A percentile compares a stretch with the other conserved stretches of the same genome.
Evolutionary conservation across 2,113 vertebrate genomes (phyloP).

Genomic region (Phyllostomus discolor): DNA sequence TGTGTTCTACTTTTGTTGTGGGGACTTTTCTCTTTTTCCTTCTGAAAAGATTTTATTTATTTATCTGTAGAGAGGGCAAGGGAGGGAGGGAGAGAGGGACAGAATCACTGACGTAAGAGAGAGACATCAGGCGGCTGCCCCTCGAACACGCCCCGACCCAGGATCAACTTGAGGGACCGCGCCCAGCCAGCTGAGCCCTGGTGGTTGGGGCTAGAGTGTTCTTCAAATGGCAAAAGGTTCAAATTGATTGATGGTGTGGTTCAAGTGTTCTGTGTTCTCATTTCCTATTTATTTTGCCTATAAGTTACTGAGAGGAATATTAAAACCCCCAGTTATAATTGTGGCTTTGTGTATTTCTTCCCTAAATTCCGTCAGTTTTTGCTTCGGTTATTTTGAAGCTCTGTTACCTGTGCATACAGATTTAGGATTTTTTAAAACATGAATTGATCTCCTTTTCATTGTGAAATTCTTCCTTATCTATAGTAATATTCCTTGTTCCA

Average conservation of each 20-base stretch:
- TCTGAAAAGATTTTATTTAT: too few species aligned
- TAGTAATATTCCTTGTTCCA: not conserved
- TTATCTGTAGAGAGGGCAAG: too few species aligned
- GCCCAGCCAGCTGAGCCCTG: too few species aligned
- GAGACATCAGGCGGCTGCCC: too few species aligned
- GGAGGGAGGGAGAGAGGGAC: too few species aligned
- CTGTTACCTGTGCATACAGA: not conserved
- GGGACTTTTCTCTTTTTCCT: not conserved
- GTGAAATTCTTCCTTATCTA: not conserved
- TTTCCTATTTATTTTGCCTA: not conserved
- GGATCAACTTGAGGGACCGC: too few species aligned
- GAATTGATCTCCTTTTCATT: not conserved
- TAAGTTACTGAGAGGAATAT: not conserved
- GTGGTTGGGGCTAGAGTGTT: too few species aligned
- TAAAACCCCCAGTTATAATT: not conserved
- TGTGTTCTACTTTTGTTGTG: not conserved
- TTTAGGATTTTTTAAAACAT: not conserved
- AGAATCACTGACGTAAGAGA: too few species aligned
- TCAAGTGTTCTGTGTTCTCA: not conserved
- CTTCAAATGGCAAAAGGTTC: slow-evolving; percentile 14
- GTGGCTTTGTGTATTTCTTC: not conserved
- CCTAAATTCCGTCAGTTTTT: not conserved
- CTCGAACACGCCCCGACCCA: too few species aligned
- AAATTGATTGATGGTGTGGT: not conserved
- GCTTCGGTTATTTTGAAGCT: slow-evolving; percentile 5